Percentiles rank a stretch among this genome's conserved stretches.
phyloP scores from a whole-genome alignment of 1,140 invertebrate species.

The Drosophila aff. region DNA sequence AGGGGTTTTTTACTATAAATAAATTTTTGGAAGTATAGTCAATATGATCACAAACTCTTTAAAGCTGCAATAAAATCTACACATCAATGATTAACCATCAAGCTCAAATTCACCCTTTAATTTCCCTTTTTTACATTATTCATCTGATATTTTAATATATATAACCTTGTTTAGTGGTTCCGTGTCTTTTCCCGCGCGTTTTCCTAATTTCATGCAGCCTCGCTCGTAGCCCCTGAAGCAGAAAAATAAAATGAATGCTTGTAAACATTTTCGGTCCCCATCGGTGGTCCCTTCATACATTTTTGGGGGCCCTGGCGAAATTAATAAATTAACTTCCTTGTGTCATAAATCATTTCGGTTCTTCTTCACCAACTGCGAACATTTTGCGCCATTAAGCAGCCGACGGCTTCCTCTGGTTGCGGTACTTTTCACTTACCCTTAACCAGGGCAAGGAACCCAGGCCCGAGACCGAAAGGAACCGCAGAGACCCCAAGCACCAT shows the following conservation, averaged over 20 bases:
- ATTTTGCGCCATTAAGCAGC: slow-evolving; percentile 81
- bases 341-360: slow-evolving; percentile 80
- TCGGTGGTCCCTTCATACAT: slow-evolving; percentile 24
- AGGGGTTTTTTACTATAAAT: too few relatives aligned
- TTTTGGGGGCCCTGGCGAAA: slow-evolving; percentile 51
- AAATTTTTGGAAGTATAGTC: not conserved
- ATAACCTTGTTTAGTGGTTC: slow-evolving; percentile 65
- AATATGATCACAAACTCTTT: not conserved
- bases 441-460: slow-evolving; percentile 43
- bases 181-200: slow-evolving; percentile 7
- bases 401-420: slow-evolving; percentile 60
- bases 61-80: not conserved
- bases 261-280: slow-evolving; percentile 59
- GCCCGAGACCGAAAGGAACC: slow-evolving; percentile 38
- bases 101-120: not conserved
- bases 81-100: not conserved
- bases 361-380: slow-evolving; percentile 74
- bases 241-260: slow-evolving; percentile 53
- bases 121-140: slow-evolving; percentile 7
- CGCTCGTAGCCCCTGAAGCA: slow-evolving; percentile 27
- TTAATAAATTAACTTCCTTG: slow-evolving; percentile 85
- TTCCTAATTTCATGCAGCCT: slow-evolving; percentile 44
- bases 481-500: slow-evolving; percentile 55
- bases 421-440: slow-evolving; percentile 82
- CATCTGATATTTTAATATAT: slow-evolving; percentile 39